Conservation (phyloP, 1,140 invertebrate species). For the Drosophila punjabiensis region DNA sequence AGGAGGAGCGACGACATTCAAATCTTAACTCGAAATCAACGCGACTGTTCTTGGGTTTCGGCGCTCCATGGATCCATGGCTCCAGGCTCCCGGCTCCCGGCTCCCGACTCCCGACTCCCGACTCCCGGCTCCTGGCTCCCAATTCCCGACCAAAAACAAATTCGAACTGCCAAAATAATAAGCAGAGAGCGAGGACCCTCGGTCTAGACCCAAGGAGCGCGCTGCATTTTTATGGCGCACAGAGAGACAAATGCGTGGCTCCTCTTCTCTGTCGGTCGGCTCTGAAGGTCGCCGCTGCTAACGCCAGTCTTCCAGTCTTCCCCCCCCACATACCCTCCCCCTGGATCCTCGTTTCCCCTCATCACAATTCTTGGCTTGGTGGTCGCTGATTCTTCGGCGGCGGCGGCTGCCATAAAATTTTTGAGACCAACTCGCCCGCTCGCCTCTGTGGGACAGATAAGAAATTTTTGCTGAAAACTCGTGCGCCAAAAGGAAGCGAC, state of each 20-base stretch:
- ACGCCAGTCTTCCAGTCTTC: conserved; percentile 10
- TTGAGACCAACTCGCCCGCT: conserved; percentile 58
- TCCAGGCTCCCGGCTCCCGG: neutral
- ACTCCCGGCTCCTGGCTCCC: conserved; percentile 37
- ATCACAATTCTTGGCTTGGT: conserved; percentile 7
- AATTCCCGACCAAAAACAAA: conserved; percentile 75
- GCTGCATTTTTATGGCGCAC: conserved; percentile 44
- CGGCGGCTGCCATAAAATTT: conserved; percentile 71
- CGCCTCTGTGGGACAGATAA: conserved; percentile 66
- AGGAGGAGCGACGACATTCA: conserved; percentile 64
- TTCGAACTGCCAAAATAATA: conserved; percentile 84
- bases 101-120: neutral
- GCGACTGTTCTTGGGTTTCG: conserved; percentile 15
- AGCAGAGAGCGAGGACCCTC: conserved; percentile 35
- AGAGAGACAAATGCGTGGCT: conserved; percentile 33
- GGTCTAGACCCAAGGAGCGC: too few relatives aligned
- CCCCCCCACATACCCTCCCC: neutral
- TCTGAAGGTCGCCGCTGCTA: conserved; percentile 40
- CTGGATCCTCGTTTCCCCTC: neutral
- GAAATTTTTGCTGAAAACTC: conserved; percentile 83
- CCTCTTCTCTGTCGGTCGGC: conserved; percentile 7
- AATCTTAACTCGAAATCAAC: conserved; percentile 85
- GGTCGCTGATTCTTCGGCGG: conserved; percentile 16
- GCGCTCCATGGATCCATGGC: neutral
- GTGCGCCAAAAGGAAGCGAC: conserved; percentile 71